A percentile compares a stretch with the other conserved stretches of the same genome.
Evolutionary conservation across 2,888 invertebrate genomes (phyloP).

Genomic region (Platynereis dumerilii): DNA sequence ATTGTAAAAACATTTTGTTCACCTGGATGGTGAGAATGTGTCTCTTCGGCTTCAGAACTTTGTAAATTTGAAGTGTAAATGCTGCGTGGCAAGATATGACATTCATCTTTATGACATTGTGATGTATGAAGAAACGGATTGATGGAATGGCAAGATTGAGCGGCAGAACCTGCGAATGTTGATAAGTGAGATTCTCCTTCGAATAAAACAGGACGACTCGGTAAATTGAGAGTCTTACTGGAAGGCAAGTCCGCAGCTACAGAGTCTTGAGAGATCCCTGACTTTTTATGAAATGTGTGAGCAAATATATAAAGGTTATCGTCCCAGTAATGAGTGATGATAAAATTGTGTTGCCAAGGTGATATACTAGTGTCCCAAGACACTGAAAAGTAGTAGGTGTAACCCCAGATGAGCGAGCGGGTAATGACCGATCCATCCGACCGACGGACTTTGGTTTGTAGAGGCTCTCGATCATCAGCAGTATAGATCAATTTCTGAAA

Average conservation of each 20-base stretch:
- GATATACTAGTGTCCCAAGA: neutral
- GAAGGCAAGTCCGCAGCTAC: neutral
- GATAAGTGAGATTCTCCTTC: neutral
- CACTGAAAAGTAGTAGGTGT: slow-evolving; percentile 3
- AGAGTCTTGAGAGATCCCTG: neutral
- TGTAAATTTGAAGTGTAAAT: neutral
- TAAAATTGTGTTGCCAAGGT: neutral
- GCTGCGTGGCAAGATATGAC: neutral
- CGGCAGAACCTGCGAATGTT: no score
- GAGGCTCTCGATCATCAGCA: neutral
- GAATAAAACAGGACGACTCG: neutral
- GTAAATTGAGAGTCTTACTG: neutral
- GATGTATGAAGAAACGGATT: neutral
- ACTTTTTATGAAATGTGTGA: neutral
- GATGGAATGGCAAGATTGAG: neutral
- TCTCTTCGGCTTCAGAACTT: neutral
- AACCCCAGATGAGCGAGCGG: slow-evolving; percentile 13
- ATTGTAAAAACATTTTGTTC: neutral
- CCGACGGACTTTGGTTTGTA: neutral
- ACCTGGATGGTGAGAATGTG: no score
- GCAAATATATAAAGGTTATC: neutral
- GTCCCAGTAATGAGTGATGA: slow-evolving; percentile 18
- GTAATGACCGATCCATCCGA: neutral
- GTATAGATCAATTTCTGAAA: slow-evolving; percentile 22
- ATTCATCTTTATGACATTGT: neutral